Base-by-base conservation (phyloP, 2,888 invertebrate genomes). In the Cephus nigrinus region DNA sequence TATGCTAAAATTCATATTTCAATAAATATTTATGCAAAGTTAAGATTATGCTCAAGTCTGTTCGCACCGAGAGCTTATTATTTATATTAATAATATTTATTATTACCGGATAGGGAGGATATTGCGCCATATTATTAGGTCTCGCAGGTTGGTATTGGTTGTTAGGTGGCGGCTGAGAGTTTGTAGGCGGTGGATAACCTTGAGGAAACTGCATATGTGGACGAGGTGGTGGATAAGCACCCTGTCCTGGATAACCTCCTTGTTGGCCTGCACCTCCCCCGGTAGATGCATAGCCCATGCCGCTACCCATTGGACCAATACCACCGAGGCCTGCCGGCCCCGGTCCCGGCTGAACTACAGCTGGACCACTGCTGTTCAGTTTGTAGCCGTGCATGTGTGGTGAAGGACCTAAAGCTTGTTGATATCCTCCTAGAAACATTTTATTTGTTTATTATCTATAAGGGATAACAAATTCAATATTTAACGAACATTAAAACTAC, bases 321-420 rank as follows among this genome's bases (percentile, higher is more conserved):
- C 87, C 89, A 77, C 90, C 88, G 68, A 90, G 87, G 74, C 88
- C 88, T 34, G 92, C 91, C 76, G 90, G 87, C 79, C 90, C 88
- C 68, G 91, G 88, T 80, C 93, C 93, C 85, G 94, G 93, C 88
- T 94, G 94, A 73, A 93, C 93, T 76, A 93, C 92, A 71, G 88
- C 90, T 78, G 90, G 89, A 76, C 90, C 90, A 74, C 87, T 89
- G 77, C 87, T 91, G 78, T 90, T 91, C 92, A 94, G 92, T 92
- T 95, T 95, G 88, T 95, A 95, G 86, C 93, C 93, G 86, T 92
- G 93, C 91, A 93, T 92, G 84, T 94, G 94, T 74, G 93, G 92
- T 79, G 94, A 93, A 82, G 94, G 94, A 88, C 93, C 93, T 92
- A 93, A 92, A 82, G 93, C 93, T 84, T 93, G 93, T 84, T 92